phyloP scores from a whole-genome alignment of 2,113 vertebrate genomes.

The Morone chrysops region DNA sequence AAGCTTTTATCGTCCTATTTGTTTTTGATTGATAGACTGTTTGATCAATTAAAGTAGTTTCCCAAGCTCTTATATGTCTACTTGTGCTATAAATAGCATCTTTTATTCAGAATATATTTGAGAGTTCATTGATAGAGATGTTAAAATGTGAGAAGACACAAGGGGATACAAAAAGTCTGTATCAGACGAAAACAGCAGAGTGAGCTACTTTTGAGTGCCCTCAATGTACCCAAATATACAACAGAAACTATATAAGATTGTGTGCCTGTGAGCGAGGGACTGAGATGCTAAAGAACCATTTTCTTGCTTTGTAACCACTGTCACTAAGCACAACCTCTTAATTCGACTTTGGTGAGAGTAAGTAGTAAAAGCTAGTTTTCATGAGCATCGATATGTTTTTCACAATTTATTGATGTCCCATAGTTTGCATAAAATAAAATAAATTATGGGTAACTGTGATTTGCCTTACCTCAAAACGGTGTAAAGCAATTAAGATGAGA shows the following conservation, averaged over 20 bases:
- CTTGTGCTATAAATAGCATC: not conserved
- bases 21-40: not conserved
- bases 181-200: not conserved
- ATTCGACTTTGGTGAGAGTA: not conserved
- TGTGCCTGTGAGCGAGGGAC: not conserved
- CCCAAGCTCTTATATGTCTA: not conserved
- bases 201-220: slow-evolving; percentile 12
- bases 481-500: not conserved
- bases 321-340: not conserved
- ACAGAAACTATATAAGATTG: not conserved
- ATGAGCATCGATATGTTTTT: not conserved
- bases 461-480: not conserved
- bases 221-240: slow-evolving; percentile 9
- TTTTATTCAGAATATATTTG: not conserved
- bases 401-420: too few species aligned
- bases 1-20: not conserved
- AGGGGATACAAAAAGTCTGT: not conserved
- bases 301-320: not conserved
- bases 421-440: not conserved
- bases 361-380: not conserved
- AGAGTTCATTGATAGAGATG: not conserved
- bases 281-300: not conserved
- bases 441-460: not conserved
- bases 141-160: not conserved
- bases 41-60: not conserved